Percentiles rank a stretch among this genome's conserved stretches.
Evolutionary conservation across 2,113 vertebrate genomes (phyloP).

Genomic region (Amphiprion ocellaris): DNA sequence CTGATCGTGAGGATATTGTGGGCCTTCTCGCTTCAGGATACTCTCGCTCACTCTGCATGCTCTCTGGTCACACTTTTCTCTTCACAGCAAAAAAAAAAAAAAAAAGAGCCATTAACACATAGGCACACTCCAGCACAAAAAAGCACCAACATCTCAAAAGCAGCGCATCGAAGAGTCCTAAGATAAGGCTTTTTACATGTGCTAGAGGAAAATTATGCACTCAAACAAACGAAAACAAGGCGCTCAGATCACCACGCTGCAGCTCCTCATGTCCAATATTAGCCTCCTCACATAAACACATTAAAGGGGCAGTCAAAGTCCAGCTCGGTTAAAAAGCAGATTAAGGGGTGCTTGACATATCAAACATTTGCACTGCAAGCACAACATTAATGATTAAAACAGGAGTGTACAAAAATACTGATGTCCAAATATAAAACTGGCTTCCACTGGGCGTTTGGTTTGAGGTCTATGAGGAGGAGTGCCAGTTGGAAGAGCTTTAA

Average conservation of each 20-base stretch:
- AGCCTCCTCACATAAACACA: constrained; percentile 47
- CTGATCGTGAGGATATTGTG: constrained; percentile 36
- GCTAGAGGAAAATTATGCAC: constrained; percentile 9
- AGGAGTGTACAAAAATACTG: constrained; percentile 55
- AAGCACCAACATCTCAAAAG: constrained; percentile 12
- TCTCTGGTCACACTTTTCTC: constrained; percentile 21
- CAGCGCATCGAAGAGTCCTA: neutral
- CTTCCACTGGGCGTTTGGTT: constrained; percentile 44
- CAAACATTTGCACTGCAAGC: constrained; percentile 42
- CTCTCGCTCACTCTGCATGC: constrained; percentile 25
- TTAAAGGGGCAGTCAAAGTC: constrained; percentile 32
- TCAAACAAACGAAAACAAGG: constrained; percentile 5
- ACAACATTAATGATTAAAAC: constrained; percentile 71
- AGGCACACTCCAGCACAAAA: constrained; percentile 9
- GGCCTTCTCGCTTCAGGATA: constrained; percentile 29
- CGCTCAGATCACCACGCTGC: constrained; percentile 2
- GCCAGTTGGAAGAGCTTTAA: constrained; percentile 56
- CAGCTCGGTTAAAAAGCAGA: constrained; percentile 45
- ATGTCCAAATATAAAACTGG: constrained; percentile 64
- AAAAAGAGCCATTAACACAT: constrained; percentile 15
- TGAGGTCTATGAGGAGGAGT: constrained; percentile 56
- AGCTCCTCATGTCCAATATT: constrained; percentile 29
- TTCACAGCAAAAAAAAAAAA: constrained; percentile 12
- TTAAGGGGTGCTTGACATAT: constrained; percentile 35
- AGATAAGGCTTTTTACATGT: constrained; percentile 28